Conservation (phyloP, 1,140 invertebrate genomes). For the Tetragonula clypearis region DNA sequence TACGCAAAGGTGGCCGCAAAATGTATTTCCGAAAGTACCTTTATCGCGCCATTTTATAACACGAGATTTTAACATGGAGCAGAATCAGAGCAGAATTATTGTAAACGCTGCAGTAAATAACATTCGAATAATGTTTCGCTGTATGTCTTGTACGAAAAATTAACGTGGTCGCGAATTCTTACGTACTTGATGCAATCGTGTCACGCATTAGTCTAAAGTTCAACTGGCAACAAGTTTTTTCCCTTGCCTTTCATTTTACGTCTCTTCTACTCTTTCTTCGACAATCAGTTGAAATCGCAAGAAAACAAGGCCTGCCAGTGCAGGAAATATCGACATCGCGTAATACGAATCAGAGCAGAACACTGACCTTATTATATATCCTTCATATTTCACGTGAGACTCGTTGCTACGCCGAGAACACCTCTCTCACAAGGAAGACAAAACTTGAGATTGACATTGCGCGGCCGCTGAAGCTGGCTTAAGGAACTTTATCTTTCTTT, state of each 20-base stretch:
- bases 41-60: no score
- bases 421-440: no score
- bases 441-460: neutral
- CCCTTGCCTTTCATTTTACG: neutral
- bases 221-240: neutral
- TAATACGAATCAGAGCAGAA: conserved; percentile 36
- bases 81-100: no score
- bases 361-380: conserved; percentile 28
- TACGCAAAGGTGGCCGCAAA: no score
- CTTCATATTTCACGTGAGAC: neutral
- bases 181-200: neutral
- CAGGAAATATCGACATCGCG: neutral
- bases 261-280: neutral
- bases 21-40: no score
- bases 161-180: neutral
- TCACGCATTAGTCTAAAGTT: neutral
- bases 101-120: no score
- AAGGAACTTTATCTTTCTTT: neutral
- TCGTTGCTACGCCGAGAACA: neutral
- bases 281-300: neutral
- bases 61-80: no score
- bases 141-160: neutral
- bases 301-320: neutral
- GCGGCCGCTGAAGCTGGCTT: neutral
- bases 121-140: no score